Percentiles rank a stretch among this genome's conserved stretches.
Conservation (phyloP, 1,140 invertebrate genomes). For the Lysiphlebus fabarum region DNA sequence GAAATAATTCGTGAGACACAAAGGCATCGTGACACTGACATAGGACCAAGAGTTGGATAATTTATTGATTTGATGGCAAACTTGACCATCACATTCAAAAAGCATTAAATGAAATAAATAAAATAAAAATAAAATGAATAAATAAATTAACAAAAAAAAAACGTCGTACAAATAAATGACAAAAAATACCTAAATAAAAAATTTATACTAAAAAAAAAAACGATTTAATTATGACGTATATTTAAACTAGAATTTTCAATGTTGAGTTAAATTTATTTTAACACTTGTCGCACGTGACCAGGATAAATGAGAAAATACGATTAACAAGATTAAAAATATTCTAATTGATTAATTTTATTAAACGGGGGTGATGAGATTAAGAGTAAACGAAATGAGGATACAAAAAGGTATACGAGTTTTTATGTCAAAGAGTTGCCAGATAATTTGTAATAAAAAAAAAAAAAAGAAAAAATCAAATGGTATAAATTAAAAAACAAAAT, state of each 20-base stretch:
- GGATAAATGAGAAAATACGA: slow-evolving; percentile 12
- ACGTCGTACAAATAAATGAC: slow-evolving; percentile 33
- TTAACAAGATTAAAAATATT: slow-evolving; percentile 53
- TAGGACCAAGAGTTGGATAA: slow-evolving; percentile 23
- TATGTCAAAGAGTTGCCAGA: too few species aligned
- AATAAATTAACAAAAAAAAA: slow-evolving; percentile 44
- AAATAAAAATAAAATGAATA: slow-evolving; percentile 25
- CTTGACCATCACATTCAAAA: slow-evolving; percentile 8
- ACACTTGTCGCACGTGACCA: too few species aligned
- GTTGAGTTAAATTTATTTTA: too few species aligned
- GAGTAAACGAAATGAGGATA: not conserved
- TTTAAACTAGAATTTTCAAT: too few species aligned
- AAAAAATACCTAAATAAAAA: slow-evolving; percentile 2
- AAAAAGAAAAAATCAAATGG: too few species aligned
- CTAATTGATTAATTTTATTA: slow-evolving; percentile 53
- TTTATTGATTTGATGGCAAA: slow-evolving; percentile 25
- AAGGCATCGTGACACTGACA: slow-evolving; percentile 19
- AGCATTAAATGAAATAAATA: not conserved
- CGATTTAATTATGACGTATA: too few species aligned
- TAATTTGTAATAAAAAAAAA: too few species aligned
- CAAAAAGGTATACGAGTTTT: too few species aligned
- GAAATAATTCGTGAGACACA: slow-evolving; percentile 22
- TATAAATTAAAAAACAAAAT: too few species aligned
- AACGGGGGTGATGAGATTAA: slow-evolving; percentile 13
- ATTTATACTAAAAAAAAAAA: not conserved